A percentile compares a stretch with the other conserved stretches of the same genome.
Conservation (phyloP, 2,888 invertebrate species). For the Deroplatys truncata region DNA sequence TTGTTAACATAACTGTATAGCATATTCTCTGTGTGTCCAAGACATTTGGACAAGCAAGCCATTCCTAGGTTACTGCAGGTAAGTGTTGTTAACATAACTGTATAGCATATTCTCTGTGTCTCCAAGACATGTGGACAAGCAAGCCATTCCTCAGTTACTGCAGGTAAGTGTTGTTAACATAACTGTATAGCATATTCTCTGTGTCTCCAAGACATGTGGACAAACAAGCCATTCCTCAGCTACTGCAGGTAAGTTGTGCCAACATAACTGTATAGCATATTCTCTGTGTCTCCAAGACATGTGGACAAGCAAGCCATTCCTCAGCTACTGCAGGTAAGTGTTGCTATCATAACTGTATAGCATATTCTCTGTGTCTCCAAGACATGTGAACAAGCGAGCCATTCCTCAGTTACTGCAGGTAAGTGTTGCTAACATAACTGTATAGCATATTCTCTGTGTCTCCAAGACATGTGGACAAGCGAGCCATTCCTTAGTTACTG, state of each 20-base stretch:
- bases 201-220: slow-evolving; percentile 34
- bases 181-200: neutral
- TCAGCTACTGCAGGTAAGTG: slow-evolving; percentile 61
- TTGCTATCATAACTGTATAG: neutral
- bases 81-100: slow-evolving; percentile 32
- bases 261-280: neutral
- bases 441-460: slow-evolving; percentile 10
- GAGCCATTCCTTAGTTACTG: slow-evolving; percentile 60
- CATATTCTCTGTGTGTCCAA: too few relatives aligned
- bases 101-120: slow-evolving; percentile 10
- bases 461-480: slow-evolving; percentile 37
- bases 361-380: slow-evolving; percentile 27
- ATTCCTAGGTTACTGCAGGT: slow-evolving; percentile 70
- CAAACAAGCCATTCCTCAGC: slow-evolving; percentile 54
- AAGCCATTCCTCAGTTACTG: slow-evolving; percentile 60
- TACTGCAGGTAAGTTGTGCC: slow-evolving; percentile 58
- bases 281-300: slow-evolving; percentile 33
- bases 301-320: slow-evolving; percentile 51
- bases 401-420: slow-evolving; percentile 70
- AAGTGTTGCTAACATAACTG: slow-evolving; percentile 32
- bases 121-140: slow-evolving; percentile 37
- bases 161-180: slow-evolving; percentile 50
- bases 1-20: neutral
- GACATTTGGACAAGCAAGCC: slow-evolving; percentile 38
- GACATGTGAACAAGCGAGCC: slow-evolving; percentile 38